Evolutionary conservation across 1,140 invertebrate genomes (phyloP).

Genomic region (Microplitis demolitor): DNA sequence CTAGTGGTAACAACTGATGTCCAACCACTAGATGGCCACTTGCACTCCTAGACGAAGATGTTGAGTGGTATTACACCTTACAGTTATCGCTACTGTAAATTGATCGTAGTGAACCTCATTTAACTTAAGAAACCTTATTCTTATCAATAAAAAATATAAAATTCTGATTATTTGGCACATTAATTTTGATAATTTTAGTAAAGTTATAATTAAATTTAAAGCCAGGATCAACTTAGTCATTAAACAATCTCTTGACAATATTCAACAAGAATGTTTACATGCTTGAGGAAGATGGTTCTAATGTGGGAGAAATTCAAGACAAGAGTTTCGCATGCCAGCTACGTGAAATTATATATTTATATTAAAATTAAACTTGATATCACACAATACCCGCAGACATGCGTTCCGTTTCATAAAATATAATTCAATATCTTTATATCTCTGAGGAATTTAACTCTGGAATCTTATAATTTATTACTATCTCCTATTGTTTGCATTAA

Average conservation of each 20-base stretch:
- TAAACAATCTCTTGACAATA: too few species aligned
- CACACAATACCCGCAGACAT: slow-evolving; percentile 7
- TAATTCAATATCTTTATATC: not conserved
- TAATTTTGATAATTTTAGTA: too few species aligned
- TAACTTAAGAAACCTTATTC: too few species aligned
- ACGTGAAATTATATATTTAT: not conserved
- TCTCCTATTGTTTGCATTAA: too few species aligned
- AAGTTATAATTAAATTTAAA: too few species aligned
- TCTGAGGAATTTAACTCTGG: not conserved
- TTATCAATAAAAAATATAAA: too few species aligned
- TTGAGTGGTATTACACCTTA: slow-evolving; percentile 2
- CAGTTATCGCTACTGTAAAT: not conserved
- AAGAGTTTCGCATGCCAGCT: not conserved
- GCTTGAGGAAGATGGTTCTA: not conserved
- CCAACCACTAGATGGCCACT: not conserved
- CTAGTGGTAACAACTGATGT: not conserved
- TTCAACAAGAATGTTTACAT: not conserved
- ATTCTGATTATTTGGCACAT: too few species aligned
- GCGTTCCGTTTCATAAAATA: not conserved
- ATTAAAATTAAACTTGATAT: not conserved
- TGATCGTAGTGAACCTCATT: not conserved
- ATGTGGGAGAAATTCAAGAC: not conserved
- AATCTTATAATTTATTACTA: not conserved
- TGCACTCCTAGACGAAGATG: not conserved
- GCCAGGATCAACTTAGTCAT: too few species aligned